Evolutionary conservation across 1,140 invertebrate genomes (phyloP).

Genomic region (Diabrotica undecimpunctata): DNA sequence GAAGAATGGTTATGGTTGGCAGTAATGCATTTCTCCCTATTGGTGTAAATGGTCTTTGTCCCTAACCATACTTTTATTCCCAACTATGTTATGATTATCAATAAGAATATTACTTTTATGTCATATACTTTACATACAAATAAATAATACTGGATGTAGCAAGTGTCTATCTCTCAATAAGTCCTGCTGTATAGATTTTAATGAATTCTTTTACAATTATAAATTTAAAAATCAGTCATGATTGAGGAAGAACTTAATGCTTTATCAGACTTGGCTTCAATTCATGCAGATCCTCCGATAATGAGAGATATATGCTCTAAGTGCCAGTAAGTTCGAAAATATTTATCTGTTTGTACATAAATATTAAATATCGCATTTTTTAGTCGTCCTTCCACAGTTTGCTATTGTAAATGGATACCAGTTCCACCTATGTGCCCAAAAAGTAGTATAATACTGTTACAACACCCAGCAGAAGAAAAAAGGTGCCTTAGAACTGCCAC

Average conservation of each 20-base stretch:
- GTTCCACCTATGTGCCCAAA: conserved; percentile 60
- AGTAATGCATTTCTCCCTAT: too few species aligned
- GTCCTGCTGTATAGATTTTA: too few species aligned
- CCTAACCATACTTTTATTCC: too few species aligned
- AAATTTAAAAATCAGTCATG: conserved; percentile 15
- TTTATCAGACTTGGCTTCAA: conserved; percentile 67
- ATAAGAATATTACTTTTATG: too few species aligned
- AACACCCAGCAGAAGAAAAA: conserved; percentile 92
- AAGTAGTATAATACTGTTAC: conserved; percentile 75
- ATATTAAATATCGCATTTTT: conserved; percentile 31
- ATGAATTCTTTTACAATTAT: too few species aligned
- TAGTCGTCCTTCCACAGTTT: conserved; percentile 81
- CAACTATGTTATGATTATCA: too few species aligned
- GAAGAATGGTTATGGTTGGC: too few species aligned
- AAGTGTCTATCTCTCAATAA: too few species aligned
- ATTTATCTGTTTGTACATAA: background rate
- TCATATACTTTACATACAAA: too few species aligned
- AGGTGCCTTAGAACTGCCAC: conserved; percentile 82
- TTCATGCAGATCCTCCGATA: conserved; percentile 69
- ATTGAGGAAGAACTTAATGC: conserved; percentile 47
- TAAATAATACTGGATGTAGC: too few species aligned
- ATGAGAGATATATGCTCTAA: conserved; percentile 64
- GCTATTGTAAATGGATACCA: conserved; percentile 83
- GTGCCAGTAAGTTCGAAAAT: conserved; percentile 61
- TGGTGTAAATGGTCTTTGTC: too few species aligned